Base-by-base conservation (phyloP, 2,113 vertebrate species). In the Bubo bubo region DNA sequence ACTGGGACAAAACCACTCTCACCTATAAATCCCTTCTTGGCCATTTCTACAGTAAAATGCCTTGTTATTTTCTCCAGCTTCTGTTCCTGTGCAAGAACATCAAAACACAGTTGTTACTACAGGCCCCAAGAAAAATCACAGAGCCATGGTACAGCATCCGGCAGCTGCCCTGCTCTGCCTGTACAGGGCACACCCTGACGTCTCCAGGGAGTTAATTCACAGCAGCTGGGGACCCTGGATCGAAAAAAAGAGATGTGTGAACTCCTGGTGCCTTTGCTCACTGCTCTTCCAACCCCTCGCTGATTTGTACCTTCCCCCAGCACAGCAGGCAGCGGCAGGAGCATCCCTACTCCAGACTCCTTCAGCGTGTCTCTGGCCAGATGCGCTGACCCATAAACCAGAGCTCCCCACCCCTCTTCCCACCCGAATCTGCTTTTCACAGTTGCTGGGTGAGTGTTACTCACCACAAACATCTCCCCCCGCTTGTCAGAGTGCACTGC, bases 21-120 rank as follows among this genome's bases (percentile, higher is more conserved):
- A 88, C 90, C 83, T 90, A 77, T 86, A 93, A 86, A 93, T 43
- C 90, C 81, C 58, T 96, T 92, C 88, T 88, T 95, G 67, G 92
- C 53, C 80, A 90, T 83, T 68, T 95, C 93, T 76, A 47, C 17
- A 27, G 84, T 74, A 79, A 96, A 97, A 60, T 21, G 50, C 28
- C 62, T 63, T 1, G 22, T 86, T 94, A 67, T 93, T 95, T 96
- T 76, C 86, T 95, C 17, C 26, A 96, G 80, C 62, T 97, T 27
- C 1, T 30, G 43, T 35, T 94, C 84, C 94, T 50, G 20, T 35
- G 22, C 26, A 53, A 71, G 53, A 84, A 56, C 34, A 96, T 28
- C 66, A 95, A 72, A 91, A 90, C 68, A n/a, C 30, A 41, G 79
- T 59, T 72, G 20, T 90, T 88, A 88, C 72, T 52, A 58, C 22